Evolutionary conservation across 2,797 vertebrate species (phyloP).

Genomic region (Siniperca scherzeri): DNA sequence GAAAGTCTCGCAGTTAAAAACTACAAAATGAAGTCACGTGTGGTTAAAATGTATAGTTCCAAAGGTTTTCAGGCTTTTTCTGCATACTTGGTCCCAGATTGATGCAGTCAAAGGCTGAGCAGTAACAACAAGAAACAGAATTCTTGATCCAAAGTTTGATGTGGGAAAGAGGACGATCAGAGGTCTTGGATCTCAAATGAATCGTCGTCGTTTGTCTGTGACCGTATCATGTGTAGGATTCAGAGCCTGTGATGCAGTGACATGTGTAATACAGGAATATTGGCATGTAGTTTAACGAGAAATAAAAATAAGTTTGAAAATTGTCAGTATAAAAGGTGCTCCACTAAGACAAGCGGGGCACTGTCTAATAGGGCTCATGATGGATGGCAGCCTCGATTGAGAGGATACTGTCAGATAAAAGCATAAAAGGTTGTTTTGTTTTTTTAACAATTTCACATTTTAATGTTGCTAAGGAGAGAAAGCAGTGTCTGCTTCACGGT

Average conservation of each 20-base stretch:
- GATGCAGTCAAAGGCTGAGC: not conserved
- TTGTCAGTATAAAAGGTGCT: not conserved
- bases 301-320: not conserved
- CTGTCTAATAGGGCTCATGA: not conserved
- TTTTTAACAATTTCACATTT: not conserved
- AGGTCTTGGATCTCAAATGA: conserved; percentile 9
- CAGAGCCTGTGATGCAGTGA: not conserved
- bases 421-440: not conserved
- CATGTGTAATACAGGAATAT: not conserved
- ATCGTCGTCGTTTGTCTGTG: not conserved
- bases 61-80: not conserved
- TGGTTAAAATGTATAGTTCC: not conserved
- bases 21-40: not conserved
- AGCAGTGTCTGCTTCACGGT: not conserved
- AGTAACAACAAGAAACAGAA: not conserved
- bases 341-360: not conserved
- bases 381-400: not conserved
- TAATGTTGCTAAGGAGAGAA: not conserved
- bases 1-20: not conserved
- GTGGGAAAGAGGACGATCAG: not conserved
- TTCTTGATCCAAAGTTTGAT: not conserved
- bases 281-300: not conserved
- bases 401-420: not conserved
- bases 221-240: not conserved
- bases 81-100: not conserved